Evolutionary conservation across 1,140 invertebrate species (phyloP), one percentile per base, ranked within the genome.

Genomic region (Caenorhabditis briggsae): DNA sequence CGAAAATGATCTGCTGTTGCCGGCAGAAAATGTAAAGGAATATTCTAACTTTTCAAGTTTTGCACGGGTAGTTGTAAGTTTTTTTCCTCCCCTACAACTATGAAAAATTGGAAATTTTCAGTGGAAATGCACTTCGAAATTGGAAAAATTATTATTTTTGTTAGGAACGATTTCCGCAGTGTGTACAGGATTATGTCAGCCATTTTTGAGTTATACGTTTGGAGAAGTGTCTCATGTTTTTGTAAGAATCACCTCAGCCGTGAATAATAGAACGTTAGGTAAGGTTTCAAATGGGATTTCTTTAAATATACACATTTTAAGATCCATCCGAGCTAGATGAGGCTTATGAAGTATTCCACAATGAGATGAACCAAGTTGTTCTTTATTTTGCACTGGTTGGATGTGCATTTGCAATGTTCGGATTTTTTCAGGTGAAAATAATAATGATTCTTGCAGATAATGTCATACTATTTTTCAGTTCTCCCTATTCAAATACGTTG

Each of bases 191-290:
- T 18, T 88, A 16, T 82, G 86, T 16, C 58, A 88, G n/a, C 90
- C 90, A 18, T 88, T 90, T 50, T 25, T 91, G 33, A 61, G 87
- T 58, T 83, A 89, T 25, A 86, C 90, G n/a, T 84, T 91, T 48
- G 90, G 90, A 82, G 85, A 83, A 53, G 23, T 87, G 16, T 56
- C 87, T 16, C 84, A 86, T 23, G 78, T 74, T 23, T 86, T 88
- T 46, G 58, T 88, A 9, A 86, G 58, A 50, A 83, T 83, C 33
- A 88, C 84, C 9, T 88, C 89, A 82, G 84, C 85, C 12, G 88
- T 88, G 2, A 55, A 59, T 48, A 85, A 87, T 83, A 33, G 23
- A 41, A 83, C 56, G 18, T 23, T 83, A n/a, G 74, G 90, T 61
- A 23, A 23, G 41, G 46, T 41, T 65, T n/a, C 3, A 0, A 61